Base-by-base conservation (phyloP, 2,113 vertebrate species). In the Malurus alboscapulatus region DNA sequence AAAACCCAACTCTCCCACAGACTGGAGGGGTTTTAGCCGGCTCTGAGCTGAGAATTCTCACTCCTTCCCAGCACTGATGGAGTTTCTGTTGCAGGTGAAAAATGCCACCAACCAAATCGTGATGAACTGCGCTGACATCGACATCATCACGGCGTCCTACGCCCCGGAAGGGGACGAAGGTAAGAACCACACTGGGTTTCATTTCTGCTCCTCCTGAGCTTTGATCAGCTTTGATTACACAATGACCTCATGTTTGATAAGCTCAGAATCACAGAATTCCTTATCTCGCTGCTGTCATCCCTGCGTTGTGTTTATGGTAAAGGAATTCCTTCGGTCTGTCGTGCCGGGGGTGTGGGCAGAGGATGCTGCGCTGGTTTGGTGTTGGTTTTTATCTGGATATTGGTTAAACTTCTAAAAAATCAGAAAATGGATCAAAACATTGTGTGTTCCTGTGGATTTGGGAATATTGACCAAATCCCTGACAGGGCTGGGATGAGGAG, bases 61-160 rank as follows among this genome's bases (percentile, higher is more conserved):
- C 27, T 44, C 22, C 21, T 76, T 83, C 87, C 62, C 67, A 42
- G 38, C 55, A 17, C 44, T 87, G 40, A 54, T 30, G 7, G n/a
- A 2, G 27, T 92, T 92, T 97, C 44, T 93, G 92, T 97, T 97
- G 4, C 98, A 99, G 99, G 99, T 99, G 90, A 98, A 98, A 93
- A 98, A 99, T 95, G 98, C 98, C 40, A 99, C 99, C 84, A 99
- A 99, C 98, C 99, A 99, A 95, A 99, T 99, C 94, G 99, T 99
- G 98, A 99, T 99, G 99, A 99, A 99, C 98, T 99, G 99, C 83
- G 99, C 99, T 40, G 99, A 99, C 97, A 99, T 99, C 69, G 99
- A 99, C 98, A 99, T 99, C 95, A 99, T 99, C 95, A 99, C 99
- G 61, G 99, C 99, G 76, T 99, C 99, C 58, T 99, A 99, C 86